Evolutionary conservation across 2,797 vertebrate genomes (phyloP), one percentile per base, ranked within the genome.

Genomic region (Eutrigla gurnardus): DNA sequence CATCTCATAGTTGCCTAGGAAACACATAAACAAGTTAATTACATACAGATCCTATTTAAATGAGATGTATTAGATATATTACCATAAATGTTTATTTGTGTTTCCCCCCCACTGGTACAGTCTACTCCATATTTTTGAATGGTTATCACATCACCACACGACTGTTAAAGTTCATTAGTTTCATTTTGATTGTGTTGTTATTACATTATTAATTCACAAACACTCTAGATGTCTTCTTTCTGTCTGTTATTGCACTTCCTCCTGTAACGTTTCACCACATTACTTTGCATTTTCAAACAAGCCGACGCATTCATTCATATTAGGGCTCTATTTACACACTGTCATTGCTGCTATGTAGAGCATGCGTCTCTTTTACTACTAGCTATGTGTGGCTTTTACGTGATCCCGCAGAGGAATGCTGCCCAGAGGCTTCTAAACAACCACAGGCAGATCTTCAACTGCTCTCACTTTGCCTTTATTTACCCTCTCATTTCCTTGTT

Each of bases 1-100:
- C 95, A 99, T 90, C 91, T 99, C 98, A 0, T 99, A 99, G 93
- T 99, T 99, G 18, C 98, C 98, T 99, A 55, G 5, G 50, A 76
- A 70, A 36, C 42, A 86, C 35, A 83, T 18, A 69, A 82, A 63
- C 43, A 36, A 54, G 7, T 32, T 5, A 25, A 1, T 70, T 15
- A 78, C 6, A 54, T 3, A 45, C 45, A 65, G 14, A 73, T 4
- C 10, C 3, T 43, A 50, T 53, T 47, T 8, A n/a, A 8, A 68
- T 40, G 47, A 5, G 5, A 32, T 18, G 18, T 33, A 4, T 40
- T 49, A 25, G 25, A 25, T 25, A 25, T 25, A 25, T 25, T 25
- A 25, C 1, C 25, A 25, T 25, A 25, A 25, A 25, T 25, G 25
- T 25, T 25, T 1, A 1, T 25, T 47, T 11, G 10, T 42, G 2